Conservation (phyloP, 2,797 vertebrate genomes). For the Sphenodon punctatus region DNA sequence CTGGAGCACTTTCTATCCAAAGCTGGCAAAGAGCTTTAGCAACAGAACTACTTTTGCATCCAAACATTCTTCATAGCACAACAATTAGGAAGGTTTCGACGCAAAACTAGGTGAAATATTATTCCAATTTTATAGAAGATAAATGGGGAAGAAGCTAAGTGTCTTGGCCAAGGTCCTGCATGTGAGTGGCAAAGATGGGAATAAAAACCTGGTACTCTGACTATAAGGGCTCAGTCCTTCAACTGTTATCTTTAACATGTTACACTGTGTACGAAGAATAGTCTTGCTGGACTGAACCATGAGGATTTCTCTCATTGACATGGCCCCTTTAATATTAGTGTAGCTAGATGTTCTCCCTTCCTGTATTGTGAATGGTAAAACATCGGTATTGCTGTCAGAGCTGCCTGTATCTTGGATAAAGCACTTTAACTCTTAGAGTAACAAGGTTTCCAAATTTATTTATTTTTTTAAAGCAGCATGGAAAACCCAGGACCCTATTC, state of each 20-base stretch:
- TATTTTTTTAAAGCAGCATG: accelerated
- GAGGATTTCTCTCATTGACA: too few relatives aligned
- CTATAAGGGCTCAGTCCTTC: too few relatives aligned
- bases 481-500: not conserved
- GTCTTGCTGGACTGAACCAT: too few relatives aligned
- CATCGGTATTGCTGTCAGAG: accelerated
- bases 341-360: accelerated
- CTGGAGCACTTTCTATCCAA: accelerated
- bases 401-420: too few relatives aligned
- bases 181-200: accelerated
- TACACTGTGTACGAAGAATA: too few relatives aligned
- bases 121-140: not conserved
- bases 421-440: too few relatives aligned
- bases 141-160: not conserved
- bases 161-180: not conserved
- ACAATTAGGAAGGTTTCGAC: too few relatives aligned
- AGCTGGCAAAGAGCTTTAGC: not conserved
- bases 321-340: too few relatives aligned
- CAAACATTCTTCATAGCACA: too few relatives aligned
- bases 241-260: too few relatives aligned
- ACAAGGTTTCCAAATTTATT: too few relatives aligned
- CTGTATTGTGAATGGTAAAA: accelerated
- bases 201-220: accelerated
- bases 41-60: too few relatives aligned
- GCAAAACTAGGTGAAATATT: slow-evolving; percentile 1